Conservation (phyloP, 2,888 invertebrate species). For the Drosophila recens region DNA sequence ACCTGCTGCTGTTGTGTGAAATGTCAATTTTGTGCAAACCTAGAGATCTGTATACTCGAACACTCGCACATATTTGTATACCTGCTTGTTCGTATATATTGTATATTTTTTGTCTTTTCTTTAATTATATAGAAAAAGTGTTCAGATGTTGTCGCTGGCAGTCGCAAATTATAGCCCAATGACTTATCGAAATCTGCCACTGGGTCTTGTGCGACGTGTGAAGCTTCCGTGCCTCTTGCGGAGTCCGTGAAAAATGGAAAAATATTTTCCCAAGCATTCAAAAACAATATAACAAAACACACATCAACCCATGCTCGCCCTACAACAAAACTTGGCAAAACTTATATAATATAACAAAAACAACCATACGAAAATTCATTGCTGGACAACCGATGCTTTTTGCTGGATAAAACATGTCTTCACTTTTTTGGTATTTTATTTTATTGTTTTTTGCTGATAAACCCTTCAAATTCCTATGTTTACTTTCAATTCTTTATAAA, state of each 20-base stretch:
- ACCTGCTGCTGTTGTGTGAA: constrained; percentile 75
- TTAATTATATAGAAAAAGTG: constrained; percentile 78
- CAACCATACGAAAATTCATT: constrained; percentile 22
- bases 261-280: constrained; percentile 66
- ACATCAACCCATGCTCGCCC: constrained; percentile 31
- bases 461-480: constrained; percentile 49
- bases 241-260: constrained; percentile 71
- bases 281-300: constrained; percentile 41
- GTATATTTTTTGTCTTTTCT: constrained; percentile 12
- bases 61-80: not conserved
- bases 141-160: constrained; percentile 47
- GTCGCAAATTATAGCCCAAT: constrained; percentile 76
- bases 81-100: constrained; percentile 4
- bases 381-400: constrained; percentile 42
- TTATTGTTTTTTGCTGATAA: constrained; percentile 1
- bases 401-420: constrained; percentile 22
- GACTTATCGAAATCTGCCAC: constrained; percentile 81
- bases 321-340: constrained; percentile 24
- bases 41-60: constrained; percentile 2
- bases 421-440: not conserved
- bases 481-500: constrained; percentile 12
- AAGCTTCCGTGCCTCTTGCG: constrained; percentile 54
- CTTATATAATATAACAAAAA: constrained; percentile 51
- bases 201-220: constrained; percentile 65
- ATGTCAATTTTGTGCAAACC: constrained; percentile 68